Evolutionary conservation across 2,888 invertebrate genomes (phyloP), one percentile per base, ranked within the genome.

Genomic region (Drepanosiphum platanoidis): DNA sequence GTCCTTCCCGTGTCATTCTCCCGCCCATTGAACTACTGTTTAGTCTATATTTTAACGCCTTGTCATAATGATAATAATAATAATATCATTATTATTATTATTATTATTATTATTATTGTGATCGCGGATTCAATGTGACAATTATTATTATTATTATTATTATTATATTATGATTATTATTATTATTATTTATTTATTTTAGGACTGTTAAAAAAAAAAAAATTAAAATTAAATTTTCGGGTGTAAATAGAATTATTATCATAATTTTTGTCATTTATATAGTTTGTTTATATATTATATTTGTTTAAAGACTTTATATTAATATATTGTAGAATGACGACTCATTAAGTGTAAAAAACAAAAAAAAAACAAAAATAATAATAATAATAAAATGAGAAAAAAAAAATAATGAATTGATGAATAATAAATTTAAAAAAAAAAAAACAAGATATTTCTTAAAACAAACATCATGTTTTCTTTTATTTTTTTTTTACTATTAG

Each of bases 251-350:
- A 84, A 75, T 84, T 84, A 84, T 84, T 84, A 68, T 75, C 46
- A 52, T 84, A 84, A 77, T 70, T 84, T n/a, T 84, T 84, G 75
- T 84, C 84, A 84, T 84, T 84, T 66, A 84, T 84, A 84, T 84
- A 84, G 84, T 84, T 84, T 84, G 84, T 84, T 84, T 84, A 83
- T 75, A 84, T 77, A 77, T 58, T 84, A 84, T 84, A 84, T 84
- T 84, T 84, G 84, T 84, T 84, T 84, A 84, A 84, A 84, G 84
- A 84, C 84, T 84, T 84, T 84, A 81, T 71, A 71, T 71, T 36
- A 71, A 70, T 81, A 77, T 84, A 84, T 84, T 77, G 84, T 84
- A 84, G 84, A 58, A 77, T 5, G 68, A 77, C 46, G 68, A 77
- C 46, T 84, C 75, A 75, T 82, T 52, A 61, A 74, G 27, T 66